Conservation (phyloP, 2,113 vertebrate species). For the Pongo abelii region DNA sequence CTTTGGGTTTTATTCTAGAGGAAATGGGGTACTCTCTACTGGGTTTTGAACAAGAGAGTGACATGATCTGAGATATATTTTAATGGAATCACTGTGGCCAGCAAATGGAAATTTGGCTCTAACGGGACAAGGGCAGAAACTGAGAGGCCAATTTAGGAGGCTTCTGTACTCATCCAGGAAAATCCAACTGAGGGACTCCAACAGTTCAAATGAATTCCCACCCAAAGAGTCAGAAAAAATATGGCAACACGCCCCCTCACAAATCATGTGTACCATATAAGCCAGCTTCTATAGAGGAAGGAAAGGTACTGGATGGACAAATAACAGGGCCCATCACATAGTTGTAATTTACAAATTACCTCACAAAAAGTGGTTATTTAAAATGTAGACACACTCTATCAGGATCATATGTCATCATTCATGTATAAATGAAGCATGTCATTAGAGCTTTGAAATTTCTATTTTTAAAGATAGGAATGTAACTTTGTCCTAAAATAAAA, state of each 20-base stretch:
- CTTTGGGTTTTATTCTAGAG: background rate
- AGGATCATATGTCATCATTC: background rate
- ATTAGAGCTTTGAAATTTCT: background rate
- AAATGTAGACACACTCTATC: background rate
- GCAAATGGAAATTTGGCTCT: background rate
- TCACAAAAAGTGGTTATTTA: background rate
- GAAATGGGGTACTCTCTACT: background rate
- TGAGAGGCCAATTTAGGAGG: background rate
- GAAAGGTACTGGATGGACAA: background rate
- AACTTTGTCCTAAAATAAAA: constrained; percentile 12
- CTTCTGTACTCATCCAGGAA: background rate
- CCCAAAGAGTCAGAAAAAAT: background rate
- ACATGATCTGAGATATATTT: background rate
- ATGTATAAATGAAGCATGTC: background rate
- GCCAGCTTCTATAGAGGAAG: background rate
- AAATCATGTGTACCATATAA: background rate
- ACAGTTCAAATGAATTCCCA: background rate
- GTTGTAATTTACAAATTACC: background rate
- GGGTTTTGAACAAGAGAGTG: background rate
- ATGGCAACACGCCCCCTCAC: background rate
- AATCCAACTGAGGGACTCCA: background rate
- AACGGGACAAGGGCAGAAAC: background rate
- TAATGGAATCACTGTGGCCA: background rate
- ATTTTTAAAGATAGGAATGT: background rate
- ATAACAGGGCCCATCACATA: background rate